Conservation (phyloP, 2,113 vertebrate genomes). For the Pyxicephalus adspersus region DNA sequence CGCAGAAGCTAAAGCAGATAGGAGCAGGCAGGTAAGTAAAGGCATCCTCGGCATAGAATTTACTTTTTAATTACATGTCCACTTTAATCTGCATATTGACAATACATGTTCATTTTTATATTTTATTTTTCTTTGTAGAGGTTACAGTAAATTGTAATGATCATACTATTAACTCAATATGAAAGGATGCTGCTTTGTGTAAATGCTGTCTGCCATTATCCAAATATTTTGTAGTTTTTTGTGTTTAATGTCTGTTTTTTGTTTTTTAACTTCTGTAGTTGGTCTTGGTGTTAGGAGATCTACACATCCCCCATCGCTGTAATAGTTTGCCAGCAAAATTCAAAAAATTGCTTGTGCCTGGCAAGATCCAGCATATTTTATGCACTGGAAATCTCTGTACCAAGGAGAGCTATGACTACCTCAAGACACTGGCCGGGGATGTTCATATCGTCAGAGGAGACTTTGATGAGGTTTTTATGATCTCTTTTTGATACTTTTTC, state of each 20-base stretch:
- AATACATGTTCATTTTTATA: no score
- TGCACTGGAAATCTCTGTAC: conserved; percentile 98
- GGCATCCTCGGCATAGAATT: no score
- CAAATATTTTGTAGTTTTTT: neutral
- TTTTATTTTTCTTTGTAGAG: no score
- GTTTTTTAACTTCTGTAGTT: conserved; percentile 71
- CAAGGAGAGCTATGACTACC: conserved; percentile 98
- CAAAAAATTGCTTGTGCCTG: conserved; percentile 96
- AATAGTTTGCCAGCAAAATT: conserved; percentile 98
- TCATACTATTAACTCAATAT: neutral
- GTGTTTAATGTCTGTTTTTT: neutral
- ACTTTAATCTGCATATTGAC: no score
- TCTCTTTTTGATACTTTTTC: conserved; percentile 26
- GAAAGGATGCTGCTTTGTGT: neutral
- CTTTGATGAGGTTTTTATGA: conserved; percentile 89
- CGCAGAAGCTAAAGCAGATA: no score
- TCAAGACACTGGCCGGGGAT: conserved; percentile 98
- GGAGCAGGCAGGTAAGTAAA: no score
- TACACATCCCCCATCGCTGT: conserved; percentile 97
- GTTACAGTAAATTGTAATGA: no score
- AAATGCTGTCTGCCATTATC: no score
- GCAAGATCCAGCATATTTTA: conserved; percentile 98
- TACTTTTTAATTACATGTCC: no score
- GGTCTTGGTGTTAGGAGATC: conserved; percentile 97
- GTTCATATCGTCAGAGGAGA: conserved; percentile 97